Conservation (phyloP, 2,113 vertebrate species). For the Ammospiza caudacuta region DNA sequence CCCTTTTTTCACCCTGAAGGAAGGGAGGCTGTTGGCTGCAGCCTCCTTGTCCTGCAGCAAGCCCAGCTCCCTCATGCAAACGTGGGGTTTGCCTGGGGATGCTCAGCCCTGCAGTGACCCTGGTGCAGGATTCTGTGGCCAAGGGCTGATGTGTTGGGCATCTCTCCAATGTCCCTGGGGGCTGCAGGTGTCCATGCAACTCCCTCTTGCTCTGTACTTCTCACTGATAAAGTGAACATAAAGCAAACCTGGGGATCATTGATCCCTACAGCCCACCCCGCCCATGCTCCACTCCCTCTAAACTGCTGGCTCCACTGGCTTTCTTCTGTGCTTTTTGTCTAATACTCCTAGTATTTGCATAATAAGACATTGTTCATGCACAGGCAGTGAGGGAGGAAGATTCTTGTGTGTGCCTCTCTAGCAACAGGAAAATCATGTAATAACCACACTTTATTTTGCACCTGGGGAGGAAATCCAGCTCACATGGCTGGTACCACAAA, state of each 20-base stretch:
- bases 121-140: not conserved
- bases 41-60: not conserved
- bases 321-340: not conserved
- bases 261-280: not conserved
- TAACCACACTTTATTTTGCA: not conserved
- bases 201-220: not conserved
- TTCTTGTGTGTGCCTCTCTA: not conserved
- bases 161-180: not conserved
- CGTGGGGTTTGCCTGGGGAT: not conserved
- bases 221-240: not conserved
- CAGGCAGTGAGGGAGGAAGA: not conserved
- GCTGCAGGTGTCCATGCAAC: not conserved
- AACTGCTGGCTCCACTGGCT: not conserved
- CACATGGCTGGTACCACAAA: rapidly evolving
- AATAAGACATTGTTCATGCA: not conserved
- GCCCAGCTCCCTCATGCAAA: not conserved
- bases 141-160: not conserved
- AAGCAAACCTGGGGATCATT: not conserved
- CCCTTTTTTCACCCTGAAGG: not conserved
- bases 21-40: rapidly evolving
- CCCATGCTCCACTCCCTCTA: not conserved
- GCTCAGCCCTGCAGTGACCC: not conserved
- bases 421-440: not conserved
- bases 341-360: not conserved
- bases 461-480: not conserved